These are phyloP conservation scores for Steatornis caripensis DNA, from an alignment of 2,113 vertebrate genomes.

Conservation along the genomic window DNA sequence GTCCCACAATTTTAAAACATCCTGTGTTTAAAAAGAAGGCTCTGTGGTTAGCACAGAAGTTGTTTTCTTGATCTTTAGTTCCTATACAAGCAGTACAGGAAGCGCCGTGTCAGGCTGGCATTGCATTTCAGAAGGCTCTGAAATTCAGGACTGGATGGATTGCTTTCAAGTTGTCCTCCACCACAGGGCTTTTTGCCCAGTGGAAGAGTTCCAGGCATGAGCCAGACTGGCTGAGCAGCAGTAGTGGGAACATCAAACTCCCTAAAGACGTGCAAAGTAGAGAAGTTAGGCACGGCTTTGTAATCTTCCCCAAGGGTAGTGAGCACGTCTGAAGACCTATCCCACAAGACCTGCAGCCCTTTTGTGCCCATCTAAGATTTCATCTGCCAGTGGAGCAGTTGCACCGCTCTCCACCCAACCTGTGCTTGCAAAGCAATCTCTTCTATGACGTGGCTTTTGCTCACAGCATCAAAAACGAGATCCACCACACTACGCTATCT, in stretches of 20 bases:
- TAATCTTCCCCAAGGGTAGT: neutral
- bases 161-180: neutral
- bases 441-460: neutral
- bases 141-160: neutral
- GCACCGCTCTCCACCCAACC: neutral
- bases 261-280: rapidly evolving
- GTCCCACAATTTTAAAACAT: neutral
- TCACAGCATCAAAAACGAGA: neutral
- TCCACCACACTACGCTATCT: neutral
- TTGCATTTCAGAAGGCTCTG: neutral
- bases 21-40: neutral
- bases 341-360: neutral
- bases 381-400: neutral
- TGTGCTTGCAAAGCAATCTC: neutral
- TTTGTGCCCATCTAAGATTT: neutral
- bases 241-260: neutral
- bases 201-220: neutral
- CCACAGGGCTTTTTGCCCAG: neutral
- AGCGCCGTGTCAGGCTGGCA: neutral
- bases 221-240: neutral
- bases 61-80: neutral
- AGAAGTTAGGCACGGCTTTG: neutral
- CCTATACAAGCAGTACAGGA: neutral
- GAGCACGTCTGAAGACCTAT: neutral
- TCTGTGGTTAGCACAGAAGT: neutral